Evolutionary conservation across 2,888 invertebrate genomes (phyloP), one percentile per base, ranked within the genome.

Genomic region (Eristalinus sepulchralis): DNA sequence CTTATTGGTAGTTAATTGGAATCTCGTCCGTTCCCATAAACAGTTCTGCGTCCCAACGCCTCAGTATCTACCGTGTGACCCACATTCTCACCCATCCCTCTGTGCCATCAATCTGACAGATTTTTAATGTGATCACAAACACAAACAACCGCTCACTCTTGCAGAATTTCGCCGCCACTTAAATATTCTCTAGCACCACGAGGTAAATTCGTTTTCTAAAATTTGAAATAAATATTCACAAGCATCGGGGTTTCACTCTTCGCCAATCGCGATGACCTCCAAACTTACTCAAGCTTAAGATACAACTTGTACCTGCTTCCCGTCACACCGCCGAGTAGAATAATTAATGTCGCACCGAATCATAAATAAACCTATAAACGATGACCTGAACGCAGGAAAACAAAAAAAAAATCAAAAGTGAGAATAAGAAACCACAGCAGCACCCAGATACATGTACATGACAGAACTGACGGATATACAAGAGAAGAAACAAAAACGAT

Each of bases 231-330:
- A 47, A 47, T 71, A 75, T 84, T 76, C 62, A 10, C 60, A 67
- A 47, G 17, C 47, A 47, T 17, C 17, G 17, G 8, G 66, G 89
- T 90, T 90, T 90, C 90, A 90, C 91, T 92, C 89, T 91, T 90
- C 90, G 90, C 90, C 91, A 91, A 91, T 91, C 90, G 89, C 89
- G 90, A 89, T 91, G 92, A 91, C 91, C 92, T 91, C 91, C 89
- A 92, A 91, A 91, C 90, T 90, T 90, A 92, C 90, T 91, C 90
- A 90, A 90, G 81, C 85, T 76, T 85, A 64, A 73, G 73, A 85
- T 68, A 39, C 62, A 36, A 59, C 59, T 62, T 62, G 70, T 47
- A 47, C 47, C 53, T 47, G n/a, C 22, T 31, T 57, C 11, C 47
- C 33, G 20, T 10, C 22, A 8, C 31, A 57, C 2, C 62, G 39